These are phyloP conservation scores for Rhyacophila brunnea DNA, from an alignment of 1,140 invertebrate genomes.

Conservation along the genomic window DNA sequence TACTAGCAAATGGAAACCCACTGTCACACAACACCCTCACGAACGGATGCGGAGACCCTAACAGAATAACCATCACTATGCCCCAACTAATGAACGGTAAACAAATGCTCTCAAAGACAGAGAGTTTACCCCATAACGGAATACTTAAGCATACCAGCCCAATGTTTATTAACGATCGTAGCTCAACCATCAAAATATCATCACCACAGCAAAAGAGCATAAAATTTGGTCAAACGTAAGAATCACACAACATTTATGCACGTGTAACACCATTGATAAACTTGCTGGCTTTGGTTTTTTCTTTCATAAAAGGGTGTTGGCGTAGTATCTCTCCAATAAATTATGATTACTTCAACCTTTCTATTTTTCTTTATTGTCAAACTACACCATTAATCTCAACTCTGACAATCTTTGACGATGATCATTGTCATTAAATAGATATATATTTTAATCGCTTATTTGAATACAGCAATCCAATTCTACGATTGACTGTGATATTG, in stretches of 20 bases:
- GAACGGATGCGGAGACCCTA: slow-evolving; percentile 34
- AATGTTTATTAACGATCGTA: slow-evolving; percentile 34
- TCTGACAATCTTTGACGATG: no score
- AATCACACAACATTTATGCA: slow-evolving; percentile 24
- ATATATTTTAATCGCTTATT: no score
- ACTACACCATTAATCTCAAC: no score
- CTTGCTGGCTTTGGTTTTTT: slow-evolving; percentile 1
- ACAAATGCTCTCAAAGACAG: slow-evolving; percentile 29
- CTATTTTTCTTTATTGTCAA: background rate
- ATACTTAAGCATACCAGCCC: slow-evolving; percentile 42
- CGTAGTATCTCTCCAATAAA: background rate
- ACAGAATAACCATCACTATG: slow-evolving; percentile 26
- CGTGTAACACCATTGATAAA: background rate
- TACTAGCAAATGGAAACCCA: slow-evolving; percentile 43
- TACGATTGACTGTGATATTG: no score
- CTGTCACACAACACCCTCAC: slow-evolving; percentile 29
- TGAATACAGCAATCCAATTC: no score
- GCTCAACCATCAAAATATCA: slow-evolving; percentile 36
- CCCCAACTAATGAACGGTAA: slow-evolving; percentile 20
- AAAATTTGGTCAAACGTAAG: slow-evolving; percentile 50
- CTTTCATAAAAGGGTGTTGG: slow-evolving; percentile 9
- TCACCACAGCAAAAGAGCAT: slow-evolving; percentile 45
- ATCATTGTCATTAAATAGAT: no score
- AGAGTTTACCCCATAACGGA: slow-evolving; percentile 38
- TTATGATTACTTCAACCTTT: background rate